These are phyloP conservation scores for Apotomis capreana DNA, from an alignment of 2,888 invertebrate genomes.

Conservation along the genomic window DNA sequence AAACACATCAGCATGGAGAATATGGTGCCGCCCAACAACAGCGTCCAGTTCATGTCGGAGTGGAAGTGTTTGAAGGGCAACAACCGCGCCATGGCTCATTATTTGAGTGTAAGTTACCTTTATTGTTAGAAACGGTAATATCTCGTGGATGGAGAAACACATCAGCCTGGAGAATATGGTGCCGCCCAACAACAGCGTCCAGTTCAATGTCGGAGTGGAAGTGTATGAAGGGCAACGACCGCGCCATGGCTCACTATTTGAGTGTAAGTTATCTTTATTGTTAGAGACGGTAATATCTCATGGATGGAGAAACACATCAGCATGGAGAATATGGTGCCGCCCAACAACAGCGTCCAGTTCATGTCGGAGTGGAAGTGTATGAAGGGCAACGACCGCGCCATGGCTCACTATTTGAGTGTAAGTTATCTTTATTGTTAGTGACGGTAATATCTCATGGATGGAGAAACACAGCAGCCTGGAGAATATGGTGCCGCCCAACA, in stretches of 20 bases:
- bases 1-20: not conserved
- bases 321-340: constrained; percentile 61
- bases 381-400: constrained; percentile 71
- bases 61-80: not conserved
- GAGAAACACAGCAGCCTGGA: not conserved
- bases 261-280: constrained; percentile 70
- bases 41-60: not conserved
- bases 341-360: constrained; percentile 87
- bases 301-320: not conserved
- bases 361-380: constrained; percentile 84
- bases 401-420: constrained; percentile 85
- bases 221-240: not conserved
- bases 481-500: not conserved
- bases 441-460: not conserved
- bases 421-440: constrained; percentile 49
- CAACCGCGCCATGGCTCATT: not conserved
- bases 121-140: too few relatives aligned
- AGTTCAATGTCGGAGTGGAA: not conserved
- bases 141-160: too few relatives aligned
- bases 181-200: constrained; percentile 63
- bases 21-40: not conserved
- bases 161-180: constrained; percentile 48
- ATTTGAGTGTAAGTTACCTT: constrained; percentile 81
- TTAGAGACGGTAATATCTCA: not conserved
- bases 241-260: constrained; percentile 62